Evolutionary conservation across 1,140 invertebrate genomes (phyloP), one percentile per base, ranked within the genome.

Genomic region (Papilio helenus): DNA sequence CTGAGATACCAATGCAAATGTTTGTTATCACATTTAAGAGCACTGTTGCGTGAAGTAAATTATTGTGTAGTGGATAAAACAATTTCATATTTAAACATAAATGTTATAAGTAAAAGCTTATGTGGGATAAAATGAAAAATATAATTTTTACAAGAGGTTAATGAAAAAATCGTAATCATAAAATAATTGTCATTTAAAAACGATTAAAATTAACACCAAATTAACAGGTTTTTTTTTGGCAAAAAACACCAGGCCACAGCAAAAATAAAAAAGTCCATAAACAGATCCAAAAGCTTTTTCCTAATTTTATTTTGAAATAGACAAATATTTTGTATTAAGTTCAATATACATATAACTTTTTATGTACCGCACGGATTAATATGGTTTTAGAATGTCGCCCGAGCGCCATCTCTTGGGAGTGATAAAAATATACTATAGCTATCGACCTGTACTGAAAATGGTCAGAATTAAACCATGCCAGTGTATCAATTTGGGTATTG

Each of bases 21-120:
- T 42, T 34, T 49, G 18, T 78, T 51, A 80, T 81, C 76, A 79
- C 55, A 71, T 79, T 81, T 49, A 81, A 74, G 61, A 73, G 51
- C 23, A 51, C 46, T 78, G 34, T 78, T 81, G 74, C 65, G 73
- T 68, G 58, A 68, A 68, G 14, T 14, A 68, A 68, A 55, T 55
- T 55, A n/a, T 1, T n/a, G 18, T 55, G 18, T 4, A 55, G 18
- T 55, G 4, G 18, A 1, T 20, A 49, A 0, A 49, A 49, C 5
- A n/a, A 55, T 20, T 55, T n/a, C 2, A 55, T 55, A 0, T 55
- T n/a, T 55, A n/a, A 4, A 49, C 5, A n/a, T 18, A 51, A 51
- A 55, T 55, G 18, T 55, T 18, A n/a, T 4, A 51, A 18, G 49
- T 51, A 12, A 46, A 46, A 8, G 12, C 46, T 46, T 14, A 46